Evolutionary conservation across 2,888 invertebrate species (phyloP).

Genomic region (Bombylius major): DNA sequence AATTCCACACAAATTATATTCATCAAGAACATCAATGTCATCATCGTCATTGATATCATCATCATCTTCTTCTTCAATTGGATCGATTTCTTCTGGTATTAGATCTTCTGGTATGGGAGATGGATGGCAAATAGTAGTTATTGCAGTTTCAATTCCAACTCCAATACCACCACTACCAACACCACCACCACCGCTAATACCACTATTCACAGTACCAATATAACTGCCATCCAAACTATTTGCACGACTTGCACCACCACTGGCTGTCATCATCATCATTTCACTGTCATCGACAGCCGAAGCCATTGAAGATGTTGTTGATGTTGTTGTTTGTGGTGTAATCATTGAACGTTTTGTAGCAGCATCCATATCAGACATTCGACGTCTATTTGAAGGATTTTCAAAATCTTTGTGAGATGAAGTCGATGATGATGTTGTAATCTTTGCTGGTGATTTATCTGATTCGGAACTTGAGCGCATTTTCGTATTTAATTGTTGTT

Average conservation of each 20-base stretch:
- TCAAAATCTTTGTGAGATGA: background rate
- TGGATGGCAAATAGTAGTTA: too few species aligned
- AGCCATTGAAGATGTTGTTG: background rate
- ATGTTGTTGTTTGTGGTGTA: background rate
- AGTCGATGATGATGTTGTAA: background rate
- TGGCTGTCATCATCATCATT: background rate
- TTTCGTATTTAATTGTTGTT: background rate
- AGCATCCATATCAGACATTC: background rate
- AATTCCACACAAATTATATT: background rate
- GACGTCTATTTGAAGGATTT: background rate
- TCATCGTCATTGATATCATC: conserved; percentile 4
- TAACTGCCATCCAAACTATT: background rate
- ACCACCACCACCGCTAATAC: background rate
- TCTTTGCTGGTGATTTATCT: background rate
- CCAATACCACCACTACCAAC: background rate
- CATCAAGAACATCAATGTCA: background rate
- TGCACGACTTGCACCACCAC: background rate
- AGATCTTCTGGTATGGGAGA: background rate
- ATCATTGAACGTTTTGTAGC: background rate
- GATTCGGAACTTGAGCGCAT: conserved; percentile 8
- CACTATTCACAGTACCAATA: background rate
- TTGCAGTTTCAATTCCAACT: background rate
- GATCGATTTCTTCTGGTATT: background rate
- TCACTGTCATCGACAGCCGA: background rate
- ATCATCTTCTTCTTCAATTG: conserved; percentile 4